Conservation (phyloP, 2,797 vertebrate species). For the Acanthurus lineatus region DNA sequence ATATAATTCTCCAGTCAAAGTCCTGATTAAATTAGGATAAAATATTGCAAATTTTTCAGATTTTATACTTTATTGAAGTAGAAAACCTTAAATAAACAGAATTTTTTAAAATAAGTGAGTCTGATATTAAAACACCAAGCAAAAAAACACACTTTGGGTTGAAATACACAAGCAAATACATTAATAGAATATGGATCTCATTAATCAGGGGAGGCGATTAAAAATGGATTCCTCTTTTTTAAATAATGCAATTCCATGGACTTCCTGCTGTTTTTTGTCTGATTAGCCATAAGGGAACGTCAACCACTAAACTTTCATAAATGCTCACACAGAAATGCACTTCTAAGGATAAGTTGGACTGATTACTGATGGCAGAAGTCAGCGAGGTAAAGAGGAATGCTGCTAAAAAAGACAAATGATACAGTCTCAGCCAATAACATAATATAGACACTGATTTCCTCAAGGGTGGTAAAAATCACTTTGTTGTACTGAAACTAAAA, state of each 20-base stretch:
- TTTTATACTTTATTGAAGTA: no score
- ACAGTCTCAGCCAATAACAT: background rate
- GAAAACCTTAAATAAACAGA: no score
- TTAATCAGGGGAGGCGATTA: conserved; percentile 9
- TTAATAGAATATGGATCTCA: background rate
- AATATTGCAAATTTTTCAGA: no score
- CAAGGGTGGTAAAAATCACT: background rate
- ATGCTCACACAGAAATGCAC: background rate
- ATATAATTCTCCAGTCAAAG: no score
- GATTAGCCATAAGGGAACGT: background rate
- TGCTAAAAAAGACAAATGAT: conserved; percentile 2
- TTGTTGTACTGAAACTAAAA: background rate
- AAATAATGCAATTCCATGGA: background rate
- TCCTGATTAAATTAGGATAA: no score
- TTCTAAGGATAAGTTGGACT: background rate
- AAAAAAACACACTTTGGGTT: no score
- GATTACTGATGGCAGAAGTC: conserved; percentile 1
- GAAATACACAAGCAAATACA: background rate
- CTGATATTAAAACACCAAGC: no score
- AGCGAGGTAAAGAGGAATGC: background rate
- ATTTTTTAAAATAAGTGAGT: no score
- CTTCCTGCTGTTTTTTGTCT: background rate
- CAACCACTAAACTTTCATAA: background rate
- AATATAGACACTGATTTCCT: background rate
- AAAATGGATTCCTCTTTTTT: conserved; percentile 10